Evolutionary conservation across 2,888 invertebrate species (phyloP).

Genomic region (Drosophila quinaria): DNA sequence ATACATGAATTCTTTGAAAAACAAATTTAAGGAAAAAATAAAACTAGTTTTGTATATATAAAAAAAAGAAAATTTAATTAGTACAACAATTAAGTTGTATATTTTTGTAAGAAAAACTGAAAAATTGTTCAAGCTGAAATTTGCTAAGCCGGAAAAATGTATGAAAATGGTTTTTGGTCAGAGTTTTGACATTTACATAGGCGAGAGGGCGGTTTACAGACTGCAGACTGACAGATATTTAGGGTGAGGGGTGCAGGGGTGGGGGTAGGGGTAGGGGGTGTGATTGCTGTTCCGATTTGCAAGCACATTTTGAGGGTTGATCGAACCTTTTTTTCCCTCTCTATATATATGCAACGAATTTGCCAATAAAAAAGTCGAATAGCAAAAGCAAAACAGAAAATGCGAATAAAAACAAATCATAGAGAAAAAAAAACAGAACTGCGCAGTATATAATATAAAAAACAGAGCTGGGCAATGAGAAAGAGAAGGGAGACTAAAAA

Average conservation of each 20-base stretch:
- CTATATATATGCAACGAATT: conserved; percentile 19
- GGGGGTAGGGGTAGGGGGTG: conserved; percentile 23
- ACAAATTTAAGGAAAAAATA: neutral
- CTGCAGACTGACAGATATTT: conserved; percentile 8
- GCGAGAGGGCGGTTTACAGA: conserved; percentile 41
- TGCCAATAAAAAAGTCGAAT: conserved; percentile 75
- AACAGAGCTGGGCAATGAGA: conserved; percentile 8
- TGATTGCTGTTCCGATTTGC: conserved; percentile 56
- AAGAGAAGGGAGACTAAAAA: neutral
- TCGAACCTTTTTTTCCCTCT: conserved; percentile 13
- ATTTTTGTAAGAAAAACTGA: conserved; percentile 18
- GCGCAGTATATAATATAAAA: conserved; percentile 67
- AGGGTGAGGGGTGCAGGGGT: conserved; percentile 1
- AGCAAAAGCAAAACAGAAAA: conserved; percentile 65
- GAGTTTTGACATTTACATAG: neutral
- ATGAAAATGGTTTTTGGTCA: neutral
- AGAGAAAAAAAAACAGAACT: conserved; percentile 61
- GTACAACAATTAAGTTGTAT: conserved; percentile 17
- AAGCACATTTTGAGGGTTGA: conserved; percentile 38
- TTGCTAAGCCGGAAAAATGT: neutral
- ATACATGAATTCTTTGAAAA: neutral
- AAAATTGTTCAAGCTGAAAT: conserved; percentile 2
- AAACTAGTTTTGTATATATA: too few relatives aligned
- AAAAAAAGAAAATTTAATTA: too few relatives aligned
- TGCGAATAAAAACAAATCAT: conserved; percentile 40